Conservation (phyloP, 2,888 invertebrate species). For the Stenichneumon culpator region DNA sequence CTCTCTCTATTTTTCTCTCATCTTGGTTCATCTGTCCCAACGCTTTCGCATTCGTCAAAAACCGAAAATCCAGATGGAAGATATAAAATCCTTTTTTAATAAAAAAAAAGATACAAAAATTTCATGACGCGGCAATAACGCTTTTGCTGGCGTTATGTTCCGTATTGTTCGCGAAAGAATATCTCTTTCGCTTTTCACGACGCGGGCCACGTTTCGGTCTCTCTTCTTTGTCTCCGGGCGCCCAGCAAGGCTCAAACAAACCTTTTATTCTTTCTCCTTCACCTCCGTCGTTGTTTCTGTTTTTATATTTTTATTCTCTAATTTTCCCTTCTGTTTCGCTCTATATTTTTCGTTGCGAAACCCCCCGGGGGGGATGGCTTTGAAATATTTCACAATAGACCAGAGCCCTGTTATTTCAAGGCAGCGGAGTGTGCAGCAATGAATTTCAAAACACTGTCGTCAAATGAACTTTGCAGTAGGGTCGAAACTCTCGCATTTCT, state of each 20-base stretch:
- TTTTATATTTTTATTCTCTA: not conserved
- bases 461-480: conserved; percentile 1
- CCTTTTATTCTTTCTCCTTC: not conserved
- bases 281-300: not conserved
- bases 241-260: not conserved
- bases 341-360: not conserved
- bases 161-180: conserved; percentile 21
- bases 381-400: conserved; percentile 21
- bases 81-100: conserved; percentile 3
- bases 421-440: conserved; percentile 2
- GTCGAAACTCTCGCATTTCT: not conserved
- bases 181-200: conserved; percentile 1
- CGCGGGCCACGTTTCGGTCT: not conserved
- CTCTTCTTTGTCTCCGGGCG: not conserved
- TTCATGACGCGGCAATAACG: conserved; percentile 8
- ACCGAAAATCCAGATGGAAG: conserved; percentile 3
- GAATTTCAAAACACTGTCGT: conserved; percentile 3
- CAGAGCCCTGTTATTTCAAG: conserved; percentile 2
- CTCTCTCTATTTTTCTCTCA: not conserved
- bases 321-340: not conserved
- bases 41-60: conserved; percentile 16
- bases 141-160: conserved; percentile 2
- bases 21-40: conserved; percentile 3
- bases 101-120: not conserved
- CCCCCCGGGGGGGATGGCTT: not conserved